Conservation (phyloP, 1,140 invertebrate species). For the Nylanderia fulva region DNA sequence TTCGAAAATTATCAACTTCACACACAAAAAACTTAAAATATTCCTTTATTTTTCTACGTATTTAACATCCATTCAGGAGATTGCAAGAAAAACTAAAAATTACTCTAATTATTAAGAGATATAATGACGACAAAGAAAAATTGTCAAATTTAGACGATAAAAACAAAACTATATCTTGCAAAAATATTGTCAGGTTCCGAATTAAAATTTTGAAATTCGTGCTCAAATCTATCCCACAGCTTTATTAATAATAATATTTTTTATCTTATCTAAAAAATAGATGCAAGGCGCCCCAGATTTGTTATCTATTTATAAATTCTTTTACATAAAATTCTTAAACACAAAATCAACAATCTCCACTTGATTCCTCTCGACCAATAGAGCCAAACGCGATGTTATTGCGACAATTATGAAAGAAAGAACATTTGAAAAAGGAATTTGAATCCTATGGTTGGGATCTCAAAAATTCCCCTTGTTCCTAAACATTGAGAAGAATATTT, state of each 20-base stretch:
- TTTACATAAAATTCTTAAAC: no score
- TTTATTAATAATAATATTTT: background rate
- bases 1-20: background rate
- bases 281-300: background rate
- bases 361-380: no score
- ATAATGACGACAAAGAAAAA: background rate
- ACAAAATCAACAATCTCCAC: no score
- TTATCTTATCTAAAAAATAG: conserved; percentile 45
- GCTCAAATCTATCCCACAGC: background rate
- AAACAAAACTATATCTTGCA: background rate
- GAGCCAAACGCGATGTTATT: no score
- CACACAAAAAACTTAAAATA: background rate
- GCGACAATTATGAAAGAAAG: no score
- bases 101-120: background rate
- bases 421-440: no score
- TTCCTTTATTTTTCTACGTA: background rate
- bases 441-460: no score
- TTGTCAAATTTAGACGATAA: background rate
- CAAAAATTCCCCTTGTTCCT: no score
- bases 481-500: no score
- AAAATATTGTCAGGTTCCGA: background rate
- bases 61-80: background rate
- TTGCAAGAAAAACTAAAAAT: background rate
- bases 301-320: background rate
- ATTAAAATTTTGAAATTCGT: background rate